Evolutionary conservation across 2,113 vertebrate species (phyloP).

Genomic region (Leucoraja erinaceus): DNA sequence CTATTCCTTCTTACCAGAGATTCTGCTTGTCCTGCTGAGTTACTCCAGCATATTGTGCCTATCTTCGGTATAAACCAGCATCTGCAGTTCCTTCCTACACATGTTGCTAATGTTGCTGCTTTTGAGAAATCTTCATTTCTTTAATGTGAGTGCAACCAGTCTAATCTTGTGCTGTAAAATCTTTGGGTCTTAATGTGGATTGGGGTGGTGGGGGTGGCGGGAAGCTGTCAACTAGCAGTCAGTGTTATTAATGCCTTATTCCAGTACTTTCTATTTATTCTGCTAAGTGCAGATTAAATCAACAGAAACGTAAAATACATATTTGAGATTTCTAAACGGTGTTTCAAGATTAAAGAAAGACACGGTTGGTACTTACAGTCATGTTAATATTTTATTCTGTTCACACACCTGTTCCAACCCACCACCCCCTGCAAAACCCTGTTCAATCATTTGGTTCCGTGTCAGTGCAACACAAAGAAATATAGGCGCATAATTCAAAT

Average conservation of each 20-base stretch:
- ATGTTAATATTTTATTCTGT: not conserved
- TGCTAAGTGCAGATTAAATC: not conserved
- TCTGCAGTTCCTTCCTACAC: too few species aligned
- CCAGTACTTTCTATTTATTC: not conserved
- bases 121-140: not conserved
- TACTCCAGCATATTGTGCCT: too few species aligned
- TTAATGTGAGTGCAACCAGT: not conserved
- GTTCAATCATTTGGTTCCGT: not conserved
- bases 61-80: too few species aligned
- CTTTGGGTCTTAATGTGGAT: not conserved
- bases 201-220: not conserved
- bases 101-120: not conserved
- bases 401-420: not conserved
- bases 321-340: not conserved
- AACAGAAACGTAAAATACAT: not conserved
- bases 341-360: not conserved
- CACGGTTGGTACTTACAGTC: not conserved
- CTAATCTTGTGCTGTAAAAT: not conserved
- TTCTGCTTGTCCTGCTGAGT: too few species aligned
- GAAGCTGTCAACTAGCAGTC: not conserved
- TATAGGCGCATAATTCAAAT: not conserved
- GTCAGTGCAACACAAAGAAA: not conserved
- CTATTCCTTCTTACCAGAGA: too few species aligned
- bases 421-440: too few species aligned
- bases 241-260: not conserved